Base-by-base conservation (phyloP, 2,888 invertebrate species). In the Liodrosophila aerea region DNA sequence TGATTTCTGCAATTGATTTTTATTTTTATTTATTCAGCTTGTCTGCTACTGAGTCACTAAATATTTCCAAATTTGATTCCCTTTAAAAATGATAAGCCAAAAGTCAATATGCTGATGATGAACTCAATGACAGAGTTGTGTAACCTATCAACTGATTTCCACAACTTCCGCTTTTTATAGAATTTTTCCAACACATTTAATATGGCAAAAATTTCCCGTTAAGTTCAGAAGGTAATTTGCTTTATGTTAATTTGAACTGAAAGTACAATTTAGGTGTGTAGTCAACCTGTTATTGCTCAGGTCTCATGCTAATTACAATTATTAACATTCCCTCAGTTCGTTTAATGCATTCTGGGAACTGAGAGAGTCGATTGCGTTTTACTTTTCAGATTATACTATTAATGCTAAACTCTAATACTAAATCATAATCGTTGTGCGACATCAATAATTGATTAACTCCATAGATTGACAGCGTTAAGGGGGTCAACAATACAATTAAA, bases 241-340 rank as follows among this genome's bases (percentile, higher is more conserved):
- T 22, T 22, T 22, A n/a, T n/a, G n/a, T n/a, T n/a, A n/a, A n/a
- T n/a, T n/a, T n/a, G n/a, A n/a, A n/a, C n/a, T n/a, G n/a, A n/a
- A n/a, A 22, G 22, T 22, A 15, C 4, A 36, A 13, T 36, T 13
- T 16, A 37, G 36, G 36, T 37, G 16, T 39, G 18, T n/a, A 39
- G 11, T n/a, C 16, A n/a, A 39, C 4, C 29, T 27, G 12, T 8
- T 3, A 27, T 27, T 29, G 41, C 56, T 33, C 57, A 54, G 12
- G 36, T 40, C 27, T 44, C 50, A 69, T 69, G 69, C 50, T 54
- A 69, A 64, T 70, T 70, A 30, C 7, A 51, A 37, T 30, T 11
- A 41, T 53, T 30, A 40, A 13, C 36, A 0, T 34, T 66, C 59
- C 56, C 7, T n/a, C 30, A 27, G 60, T 12, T 9, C 45, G 56